Conservation (phyloP, 2,113 vertebrate species). For the Nibea coibor region DNA sequence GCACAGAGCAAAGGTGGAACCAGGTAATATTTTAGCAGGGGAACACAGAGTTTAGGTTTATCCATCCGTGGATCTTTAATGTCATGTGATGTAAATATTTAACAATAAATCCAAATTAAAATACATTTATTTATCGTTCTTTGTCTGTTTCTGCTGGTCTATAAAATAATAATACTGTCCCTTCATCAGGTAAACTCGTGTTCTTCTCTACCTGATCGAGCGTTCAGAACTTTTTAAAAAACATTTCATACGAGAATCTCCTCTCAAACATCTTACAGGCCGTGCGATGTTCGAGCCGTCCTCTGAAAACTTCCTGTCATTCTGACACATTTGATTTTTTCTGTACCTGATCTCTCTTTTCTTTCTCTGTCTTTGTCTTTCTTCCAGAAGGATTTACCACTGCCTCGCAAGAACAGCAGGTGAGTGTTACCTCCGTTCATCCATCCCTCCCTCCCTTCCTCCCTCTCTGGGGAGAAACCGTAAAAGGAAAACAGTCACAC, state of each 20-base stretch:
- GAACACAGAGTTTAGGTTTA: neutral
- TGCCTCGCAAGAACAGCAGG: constrained; percentile 87
- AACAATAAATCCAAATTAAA: neutral
- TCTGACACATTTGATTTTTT: neutral
- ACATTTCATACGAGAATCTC: neutral
- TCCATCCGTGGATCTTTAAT: neutral
- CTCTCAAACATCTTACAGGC: neutral
- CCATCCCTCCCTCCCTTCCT: constrained; percentile 6
- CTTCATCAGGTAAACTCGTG: neutral
- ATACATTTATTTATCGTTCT: neutral
- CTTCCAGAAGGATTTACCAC: constrained; percentile 85
- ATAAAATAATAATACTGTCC: no score
- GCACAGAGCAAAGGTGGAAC: neutral
- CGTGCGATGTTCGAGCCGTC: neutral
- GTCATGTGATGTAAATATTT: neutral
- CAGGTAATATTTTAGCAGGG: neutral
- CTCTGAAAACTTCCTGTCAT: neutral
- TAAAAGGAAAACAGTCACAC: constrained; percentile 26
- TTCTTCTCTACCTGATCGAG: neutral
- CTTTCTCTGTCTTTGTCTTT: constrained; percentile 57
- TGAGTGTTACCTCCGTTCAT: constrained; percentile 68
- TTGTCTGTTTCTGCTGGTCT: no score
- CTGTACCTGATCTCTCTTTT: constrained; percentile 65
- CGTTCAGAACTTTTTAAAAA: neutral
- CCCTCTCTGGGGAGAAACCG: constrained; percentile 12